Percentiles rank a stretch among this genome's conserved stretches.
Conservation (phyloP, 2,113 vertebrate genomes). For the Serinus canaria region DNA sequence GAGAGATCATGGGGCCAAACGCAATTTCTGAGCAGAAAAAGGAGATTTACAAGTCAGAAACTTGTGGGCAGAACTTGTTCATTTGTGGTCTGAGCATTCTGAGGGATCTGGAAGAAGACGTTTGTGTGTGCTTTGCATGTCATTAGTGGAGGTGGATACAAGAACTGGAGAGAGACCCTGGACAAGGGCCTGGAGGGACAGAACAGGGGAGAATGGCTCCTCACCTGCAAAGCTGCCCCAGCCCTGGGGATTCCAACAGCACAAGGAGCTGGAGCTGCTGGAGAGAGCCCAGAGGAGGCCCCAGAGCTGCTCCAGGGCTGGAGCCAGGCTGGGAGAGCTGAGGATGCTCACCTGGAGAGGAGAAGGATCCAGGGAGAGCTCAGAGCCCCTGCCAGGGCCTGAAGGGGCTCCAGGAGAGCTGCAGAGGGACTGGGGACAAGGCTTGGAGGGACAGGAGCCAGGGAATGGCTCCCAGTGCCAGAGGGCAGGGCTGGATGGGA, state of each 20-base stretch:
- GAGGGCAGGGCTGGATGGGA: background rate
- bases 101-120: background rate
- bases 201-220: background rate
- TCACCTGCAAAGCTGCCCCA: background rate
- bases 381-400: background rate
- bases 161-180: background rate
- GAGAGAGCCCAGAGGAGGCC: background rate
- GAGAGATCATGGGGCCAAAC: background rate
- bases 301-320: no score
- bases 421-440: background rate
- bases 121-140: accelerated
- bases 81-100: accelerated
- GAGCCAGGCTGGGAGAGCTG: background rate
- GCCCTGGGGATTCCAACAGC: background rate
- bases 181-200: background rate
- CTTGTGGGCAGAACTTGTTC: background rate
- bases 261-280: background rate
- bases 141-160: background rate
- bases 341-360: background rate
- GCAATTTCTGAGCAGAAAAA: background rate
- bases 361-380: background rate
- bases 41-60: background rate
- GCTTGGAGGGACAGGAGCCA: background rate
- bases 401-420: background rate
- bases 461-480: background rate